Evolutionary conservation across 1,140 invertebrate genomes (phyloP), one percentile per base, ranked within the genome.

Genomic region (Trichogramma pretiosum): DNA sequence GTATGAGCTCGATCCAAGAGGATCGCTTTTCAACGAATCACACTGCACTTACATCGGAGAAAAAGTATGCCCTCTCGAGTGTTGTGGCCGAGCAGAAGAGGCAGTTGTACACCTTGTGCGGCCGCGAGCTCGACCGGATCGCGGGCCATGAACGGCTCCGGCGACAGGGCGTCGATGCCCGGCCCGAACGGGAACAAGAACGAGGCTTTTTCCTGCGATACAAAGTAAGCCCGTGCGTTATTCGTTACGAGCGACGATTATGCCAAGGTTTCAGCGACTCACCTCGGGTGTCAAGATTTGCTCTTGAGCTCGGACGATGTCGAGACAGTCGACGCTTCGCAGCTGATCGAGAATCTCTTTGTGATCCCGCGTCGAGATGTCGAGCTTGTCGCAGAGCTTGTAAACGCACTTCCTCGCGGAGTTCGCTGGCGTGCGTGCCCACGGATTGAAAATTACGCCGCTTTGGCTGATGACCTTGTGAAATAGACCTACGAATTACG

Each of bases 371-470:
- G 53, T 55, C 0, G 57, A 58, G 40, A 58, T 57, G 2, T 59
- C 57, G 2, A 67, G 23, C 16, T 54, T 28, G 28, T 58, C 45
- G 0, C 66, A 72, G 5, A 78, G 41, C 51, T 65, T 60, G n/a
- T 62, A 54, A 3, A 70, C 67, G 49, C 48, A 54, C 17, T 22
- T 13, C 3, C 13, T n/a, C 0, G n/a, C n/a, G n/a, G 56, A 52
- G 45, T 52, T 32, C 22, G 79, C 63, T 0, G 24, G 5, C 4
- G 82, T 74, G n/a, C 5, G 16, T 0, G 85, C 79, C 85, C 86
- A 90, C 0, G 82, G 76, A 61, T 80, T 81, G 21, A 84, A 62
- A 11, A 82, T 78, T 1, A 81, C 83, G 5, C 87, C 87, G 57
- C 84, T 84, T 69, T 85, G 79, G 1, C 81, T 74, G 33, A 87